Base-by-base conservation (phyloP, 2,888 invertebrate species). In the Chrysolina oricalcia region DNA sequence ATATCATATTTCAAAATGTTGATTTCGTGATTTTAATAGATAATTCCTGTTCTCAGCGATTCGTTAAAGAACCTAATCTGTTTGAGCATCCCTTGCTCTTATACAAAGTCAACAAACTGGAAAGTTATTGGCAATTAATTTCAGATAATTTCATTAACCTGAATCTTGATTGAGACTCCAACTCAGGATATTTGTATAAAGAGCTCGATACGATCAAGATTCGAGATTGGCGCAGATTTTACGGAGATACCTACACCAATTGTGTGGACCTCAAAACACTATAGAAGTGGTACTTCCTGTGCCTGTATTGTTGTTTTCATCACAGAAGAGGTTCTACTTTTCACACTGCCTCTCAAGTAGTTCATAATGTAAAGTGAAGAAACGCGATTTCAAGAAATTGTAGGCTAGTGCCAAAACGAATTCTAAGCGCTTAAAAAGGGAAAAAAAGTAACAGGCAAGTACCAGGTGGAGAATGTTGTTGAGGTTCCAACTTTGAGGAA, bases 241-340 rank as follows among this genome's bases (percentile, higher is more conserved):
- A 56, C 23, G 13, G 1, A 50, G 75, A 70, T 72, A 70, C 67
- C 59, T 69, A 73, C 72, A 72, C 72, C 65, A 72, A 70, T 70
- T 72, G 75, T 72, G 75, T 70, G 70, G 69, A 69, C 72, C 64
- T 70, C 62, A 67, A 75, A 75, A 68, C 63, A 72, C 67, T 17
- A 59, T 21, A 41, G 50, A 65, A 67, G 75, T 75, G 76, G 56
- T 59, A 76, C 67, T 76, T 76, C 76, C 76, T 72, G 73, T 73
- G 75, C 43, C 66, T 66, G 56, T 50, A 53, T 69, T 69, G 50
- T 75, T 67, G 75, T 41, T 27, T 65, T 56, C 62, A 70, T 72
- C 65, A 65, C 43, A 35, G 19, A 73, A 68, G 46, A 62, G 74
- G 67, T 43, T 46, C 66, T 72, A 66, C 70, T 65, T 40, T 74